phyloP scores from a whole-genome alignment of 1,140 invertebrate genomes.

The Wiebesia pumilae region DNA sequence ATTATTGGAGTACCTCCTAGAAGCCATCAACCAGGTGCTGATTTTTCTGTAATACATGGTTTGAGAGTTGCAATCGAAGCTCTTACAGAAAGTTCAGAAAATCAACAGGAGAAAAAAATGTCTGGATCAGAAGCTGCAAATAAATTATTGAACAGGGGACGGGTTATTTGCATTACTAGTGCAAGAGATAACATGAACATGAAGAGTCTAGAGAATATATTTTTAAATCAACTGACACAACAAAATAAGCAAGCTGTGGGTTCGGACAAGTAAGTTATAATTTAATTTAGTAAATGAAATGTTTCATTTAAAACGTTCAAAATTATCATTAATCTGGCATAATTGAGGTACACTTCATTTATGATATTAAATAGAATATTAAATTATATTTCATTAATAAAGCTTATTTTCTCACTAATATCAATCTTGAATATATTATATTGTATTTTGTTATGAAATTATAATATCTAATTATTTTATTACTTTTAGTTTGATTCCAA shows the following conservation, averaged over 20 bases:
- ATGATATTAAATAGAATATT: too few species aligned
- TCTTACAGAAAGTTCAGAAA: constrained; percentile 86
- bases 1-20: constrained; percentile 82
- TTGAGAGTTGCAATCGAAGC: constrained; percentile 90
- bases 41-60: constrained; percentile 88
- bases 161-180: constrained; percentile 92
- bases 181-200: constrained; percentile 89
- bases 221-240: constrained; percentile 84
- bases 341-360: too few species aligned
- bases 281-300: not conserved
- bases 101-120: constrained; percentile 79
- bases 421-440: too few species aligned
- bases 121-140: constrained; percentile 77
- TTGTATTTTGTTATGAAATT: not conserved
- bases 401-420: too few species aligned
- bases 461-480: not conserved
- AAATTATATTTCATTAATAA: too few species aligned
- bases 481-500: constrained; percentile 79
- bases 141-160: constrained; percentile 81
- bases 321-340: not conserved
- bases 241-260: constrained; percentile 85
- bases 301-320: not conserved
- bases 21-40: constrained; percentile 74
- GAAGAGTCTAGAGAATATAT: constrained; percentile 89
- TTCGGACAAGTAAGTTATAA: constrained; percentile 76